phyloP scores from a whole-genome alignment of 2,888 invertebrate genomes.

The Caradrina clavipalpis region DNA sequence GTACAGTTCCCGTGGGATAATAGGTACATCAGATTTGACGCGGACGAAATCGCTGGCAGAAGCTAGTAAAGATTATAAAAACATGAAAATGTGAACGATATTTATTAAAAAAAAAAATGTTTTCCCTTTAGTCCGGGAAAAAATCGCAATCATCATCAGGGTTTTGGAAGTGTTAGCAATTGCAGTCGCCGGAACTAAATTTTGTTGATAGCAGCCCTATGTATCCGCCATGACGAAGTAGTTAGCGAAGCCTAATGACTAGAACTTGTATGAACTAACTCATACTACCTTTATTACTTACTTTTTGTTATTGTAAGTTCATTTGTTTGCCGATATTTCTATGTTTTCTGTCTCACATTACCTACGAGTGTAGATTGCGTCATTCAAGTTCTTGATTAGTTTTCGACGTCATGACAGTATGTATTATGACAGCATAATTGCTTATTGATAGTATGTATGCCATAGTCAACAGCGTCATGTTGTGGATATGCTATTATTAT shows the following conservation, averaged over 20 bases:
- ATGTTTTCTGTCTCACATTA: conserved; percentile 23
- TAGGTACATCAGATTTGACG: too few species aligned
- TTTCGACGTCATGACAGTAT: conserved; percentile 16
- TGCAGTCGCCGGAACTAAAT: too few species aligned
- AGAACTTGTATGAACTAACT: conserved; percentile 5
- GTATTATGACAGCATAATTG: conserved; percentile 19
- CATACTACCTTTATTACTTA: conserved; percentile 22
- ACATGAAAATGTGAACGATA: too few species aligned
- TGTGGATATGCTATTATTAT: conserved; percentile 4
- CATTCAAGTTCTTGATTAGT: conserved; percentile 34
- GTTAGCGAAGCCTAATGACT: conserved; percentile 45
- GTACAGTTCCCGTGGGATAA: too few species aligned
- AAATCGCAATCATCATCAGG: too few species aligned
- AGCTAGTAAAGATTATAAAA: too few species aligned
- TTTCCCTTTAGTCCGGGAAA: too few species aligned
- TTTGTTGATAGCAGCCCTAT: too few species aligned
- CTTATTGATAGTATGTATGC: conserved; percentile 16
- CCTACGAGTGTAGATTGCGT: conserved; percentile 18
- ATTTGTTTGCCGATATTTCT: conserved; percentile 18
- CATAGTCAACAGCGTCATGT: too few species aligned
- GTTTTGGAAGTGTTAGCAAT: too few species aligned
- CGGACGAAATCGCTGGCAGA: too few species aligned
- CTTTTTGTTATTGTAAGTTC: conserved; percentile 52
- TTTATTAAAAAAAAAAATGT: too few species aligned
- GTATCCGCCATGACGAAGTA: conserved; percentile 37